Evolutionary conservation across 2,113 vertebrate species (phyloP).

Genomic region (Nicator chloris): DNA sequence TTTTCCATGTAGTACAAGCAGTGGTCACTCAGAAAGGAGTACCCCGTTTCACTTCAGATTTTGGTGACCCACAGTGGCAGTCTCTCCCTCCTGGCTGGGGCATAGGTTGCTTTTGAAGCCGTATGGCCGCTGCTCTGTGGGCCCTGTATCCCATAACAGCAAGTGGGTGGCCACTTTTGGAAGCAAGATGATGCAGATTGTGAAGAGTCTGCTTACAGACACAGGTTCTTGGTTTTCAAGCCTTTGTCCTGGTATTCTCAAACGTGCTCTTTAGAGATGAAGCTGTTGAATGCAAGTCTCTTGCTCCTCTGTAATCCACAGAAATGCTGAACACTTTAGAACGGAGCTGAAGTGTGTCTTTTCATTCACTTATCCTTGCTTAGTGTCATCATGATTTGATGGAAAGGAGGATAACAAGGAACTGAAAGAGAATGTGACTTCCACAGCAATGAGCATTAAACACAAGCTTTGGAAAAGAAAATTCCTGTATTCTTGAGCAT

Average conservation of each 20-base stretch:
- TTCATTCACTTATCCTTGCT: not conserved
- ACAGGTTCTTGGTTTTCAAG: not conserved
- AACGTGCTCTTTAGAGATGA: not conserved
- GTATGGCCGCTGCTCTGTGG: rapidly evolving
- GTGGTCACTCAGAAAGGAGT: not conserved
- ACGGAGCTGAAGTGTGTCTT: not conserved
- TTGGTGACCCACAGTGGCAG: not conserved
- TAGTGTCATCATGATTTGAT: not conserved
- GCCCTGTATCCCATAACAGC: not conserved
- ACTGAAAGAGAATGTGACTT: not conserved
- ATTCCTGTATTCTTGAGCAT: not conserved
- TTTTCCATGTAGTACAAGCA: not conserved
- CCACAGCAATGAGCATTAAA: not conserved
- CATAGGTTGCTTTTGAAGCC: not conserved
- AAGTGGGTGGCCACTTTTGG: not conserved
- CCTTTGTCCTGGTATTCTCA: not conserved
- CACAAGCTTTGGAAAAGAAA: not conserved
- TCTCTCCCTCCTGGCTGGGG: not conserved
- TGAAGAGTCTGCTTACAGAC: not conserved
- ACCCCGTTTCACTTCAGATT: not conserved
- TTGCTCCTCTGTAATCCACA: not conserved
- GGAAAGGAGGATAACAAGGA: not conserved
- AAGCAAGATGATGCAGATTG: not conserved
- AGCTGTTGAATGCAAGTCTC: not conserved
- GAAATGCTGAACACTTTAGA: not conserved